Percentiles rank a stretch among this genome's conserved stretches.
phyloP scores from a whole-genome alignment of 2,113 vertebrate species.

The Mola mola region DNA sequence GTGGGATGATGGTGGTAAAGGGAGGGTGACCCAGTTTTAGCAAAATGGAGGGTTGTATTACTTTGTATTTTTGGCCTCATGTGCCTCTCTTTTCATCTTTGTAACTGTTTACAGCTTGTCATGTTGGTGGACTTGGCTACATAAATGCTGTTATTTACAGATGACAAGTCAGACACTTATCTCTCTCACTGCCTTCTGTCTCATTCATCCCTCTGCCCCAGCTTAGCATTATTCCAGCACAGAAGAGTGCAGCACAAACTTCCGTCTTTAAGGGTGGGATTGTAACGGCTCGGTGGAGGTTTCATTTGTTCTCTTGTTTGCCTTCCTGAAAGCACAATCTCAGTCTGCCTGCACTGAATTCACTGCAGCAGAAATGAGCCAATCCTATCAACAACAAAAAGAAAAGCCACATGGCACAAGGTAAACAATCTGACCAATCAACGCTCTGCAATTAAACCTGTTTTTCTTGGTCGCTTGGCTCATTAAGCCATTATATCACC shows the following conservation, averaged over 20 bases:
- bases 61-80: slow-evolving; percentile 2
- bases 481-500: slow-evolving; percentile 1
- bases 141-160: background rate
- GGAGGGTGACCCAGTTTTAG: slow-evolving; percentile 27
- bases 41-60: background rate
- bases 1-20: background rate
- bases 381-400: background rate
- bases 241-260: too few species aligned
- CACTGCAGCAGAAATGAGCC: slow-evolving; percentile 8
- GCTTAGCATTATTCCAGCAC: too few species aligned
- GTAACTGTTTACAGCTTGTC: background rate
- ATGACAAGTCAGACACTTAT: background rate
- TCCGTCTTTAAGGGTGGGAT: slow-evolving; percentile 1
- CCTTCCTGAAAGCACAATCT: too few species aligned
- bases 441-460: background rate
- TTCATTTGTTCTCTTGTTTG: too few species aligned
- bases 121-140: background rate
- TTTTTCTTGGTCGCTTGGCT: background rate
- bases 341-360: background rate
- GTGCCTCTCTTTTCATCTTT: background rate
- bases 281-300: slow-evolving; percentile 4
- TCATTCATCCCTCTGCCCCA: background rate
- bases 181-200: background rate
- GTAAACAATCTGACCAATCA: background rate
- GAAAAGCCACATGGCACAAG: background rate